Evolutionary conservation across 2,888 invertebrate species (phyloP).

Genomic region (Drosophila hawaiiensis): DNA sequence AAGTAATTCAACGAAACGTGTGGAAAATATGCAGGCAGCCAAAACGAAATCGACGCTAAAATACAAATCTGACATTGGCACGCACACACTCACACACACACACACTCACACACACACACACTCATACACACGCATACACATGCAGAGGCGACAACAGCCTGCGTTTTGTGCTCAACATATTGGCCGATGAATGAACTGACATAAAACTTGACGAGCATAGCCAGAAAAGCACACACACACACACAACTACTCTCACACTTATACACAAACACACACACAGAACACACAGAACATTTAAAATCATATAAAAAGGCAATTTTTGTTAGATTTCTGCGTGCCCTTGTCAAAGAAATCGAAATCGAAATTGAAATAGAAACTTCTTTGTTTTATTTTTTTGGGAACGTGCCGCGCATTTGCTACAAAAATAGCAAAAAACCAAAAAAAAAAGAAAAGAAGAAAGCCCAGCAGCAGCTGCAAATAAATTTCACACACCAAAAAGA

Average conservation of each 20-base stretch:
- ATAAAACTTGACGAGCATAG: conserved; percentile 65
- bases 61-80: conserved; percentile 68
- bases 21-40: conserved; percentile 52
- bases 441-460: conserved; percentile 20
- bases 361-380: conserved; percentile 53
- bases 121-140: conserved; percentile 20
- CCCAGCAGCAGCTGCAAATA: conserved; percentile 44
- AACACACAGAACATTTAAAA: conserved; percentile 60
- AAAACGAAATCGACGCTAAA: conserved; percentile 41
- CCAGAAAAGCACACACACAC: conserved; percentile 30
- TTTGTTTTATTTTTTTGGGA: conserved; percentile 29
- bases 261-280: conserved; percentile 22
- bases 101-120: conserved; percentile 21
- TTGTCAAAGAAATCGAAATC: conserved; percentile 55
- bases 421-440: conserved; percentile 4
- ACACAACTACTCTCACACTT: conserved; percentile 11
- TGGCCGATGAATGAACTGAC: conserved; percentile 82
- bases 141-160: conserved; percentile 58
- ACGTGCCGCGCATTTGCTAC: conserved; percentile 72
- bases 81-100: conserved; percentile 9
- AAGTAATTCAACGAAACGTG: conserved; percentile 33
- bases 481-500: conserved; percentile 46
- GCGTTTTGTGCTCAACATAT: conserved; percentile 51
- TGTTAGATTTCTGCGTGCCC: conserved; percentile 64
- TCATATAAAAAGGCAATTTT: conserved; percentile 75